Conservation (phyloP, 2,888 invertebrate genomes). For the Orthosia incerta region DNA sequence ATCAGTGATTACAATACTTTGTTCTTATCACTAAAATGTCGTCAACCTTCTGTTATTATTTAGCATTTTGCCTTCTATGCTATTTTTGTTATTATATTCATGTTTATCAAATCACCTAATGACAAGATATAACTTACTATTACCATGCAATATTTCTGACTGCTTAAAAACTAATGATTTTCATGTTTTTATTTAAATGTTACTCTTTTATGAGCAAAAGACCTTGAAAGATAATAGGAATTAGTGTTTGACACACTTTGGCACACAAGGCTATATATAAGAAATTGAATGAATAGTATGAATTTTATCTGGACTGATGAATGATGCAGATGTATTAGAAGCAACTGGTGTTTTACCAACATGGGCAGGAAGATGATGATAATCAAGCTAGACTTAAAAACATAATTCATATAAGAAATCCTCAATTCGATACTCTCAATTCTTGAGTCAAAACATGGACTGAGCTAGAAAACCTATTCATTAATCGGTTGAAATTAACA, state of each 20-base stretch:
- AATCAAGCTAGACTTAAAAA: not conserved
- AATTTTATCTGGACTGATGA: no score
- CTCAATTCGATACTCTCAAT: no score
- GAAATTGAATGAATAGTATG: no score
- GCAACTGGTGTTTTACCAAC: not conserved
- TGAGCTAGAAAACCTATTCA: no score
- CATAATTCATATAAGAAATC: no score
- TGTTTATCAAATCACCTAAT: not conserved
- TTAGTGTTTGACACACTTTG: not conserved
- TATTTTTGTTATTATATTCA: not conserved
- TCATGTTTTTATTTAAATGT: no score
- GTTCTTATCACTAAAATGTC: slow-evolving; percentile 7
- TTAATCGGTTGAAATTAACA: no score
- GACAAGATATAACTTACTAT: not conserved
- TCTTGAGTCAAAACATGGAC: no score
- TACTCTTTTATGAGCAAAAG: no score
- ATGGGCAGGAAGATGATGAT: not conserved
- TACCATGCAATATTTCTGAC: not conserved
- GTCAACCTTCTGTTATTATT: not conserved
- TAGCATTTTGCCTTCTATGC: not conserved
- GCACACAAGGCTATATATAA: no score
- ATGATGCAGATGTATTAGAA: no score
- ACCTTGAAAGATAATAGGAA: slow-evolving; percentile 19
- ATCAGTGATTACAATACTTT: slow-evolving; percentile 1
- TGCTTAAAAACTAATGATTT: no score